Evolutionary conservation across 2,797 vertebrate genomes (phyloP).

Genomic region (Sebastolobus altivelis): DNA sequence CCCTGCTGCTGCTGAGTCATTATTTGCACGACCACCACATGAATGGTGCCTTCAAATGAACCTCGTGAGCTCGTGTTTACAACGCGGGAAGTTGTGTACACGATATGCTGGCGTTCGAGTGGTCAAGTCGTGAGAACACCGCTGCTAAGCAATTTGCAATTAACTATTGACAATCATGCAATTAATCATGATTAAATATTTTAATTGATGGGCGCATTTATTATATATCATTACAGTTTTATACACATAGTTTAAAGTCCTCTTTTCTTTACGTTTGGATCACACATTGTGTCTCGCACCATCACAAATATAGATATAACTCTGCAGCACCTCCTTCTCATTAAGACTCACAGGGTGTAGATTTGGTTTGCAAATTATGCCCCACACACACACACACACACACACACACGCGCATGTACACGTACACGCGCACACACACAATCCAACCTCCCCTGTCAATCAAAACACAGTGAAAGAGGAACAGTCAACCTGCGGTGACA

Average conservation of each 20-base stretch:
- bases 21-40: too few species aligned
- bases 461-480: conserved; percentile 14
- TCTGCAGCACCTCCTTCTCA: conserved; percentile 4
- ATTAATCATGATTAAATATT: too few species aligned
- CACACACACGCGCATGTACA: not conserved
- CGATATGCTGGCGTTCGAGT: too few species aligned
- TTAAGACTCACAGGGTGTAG: conserved; percentile 20
- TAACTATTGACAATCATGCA: not conserved
- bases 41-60: too few species aligned
- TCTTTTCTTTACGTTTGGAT: not conserved
- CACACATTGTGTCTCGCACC: not conserved
- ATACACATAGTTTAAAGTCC: not conserved
- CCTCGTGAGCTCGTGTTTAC: too few species aligned
- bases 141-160: too few species aligned
- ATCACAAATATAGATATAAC: conserved; percentile 8
- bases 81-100: too few species aligned
- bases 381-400: not conserved
- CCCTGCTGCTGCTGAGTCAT: too few species aligned
- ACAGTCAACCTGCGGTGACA: conserved; percentile 25
- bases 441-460: conserved; percentile 42
- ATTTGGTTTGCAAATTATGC: conserved; percentile 57
- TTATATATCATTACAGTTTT: not conserved
- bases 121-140: too few species aligned
- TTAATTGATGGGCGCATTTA: not conserved
- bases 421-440: not conserved